Evolutionary conservation across 2,113 vertebrate genomes (phyloP), one percentile per base, ranked within the genome.

Genomic region (Synodontis membranacea): DNA sequence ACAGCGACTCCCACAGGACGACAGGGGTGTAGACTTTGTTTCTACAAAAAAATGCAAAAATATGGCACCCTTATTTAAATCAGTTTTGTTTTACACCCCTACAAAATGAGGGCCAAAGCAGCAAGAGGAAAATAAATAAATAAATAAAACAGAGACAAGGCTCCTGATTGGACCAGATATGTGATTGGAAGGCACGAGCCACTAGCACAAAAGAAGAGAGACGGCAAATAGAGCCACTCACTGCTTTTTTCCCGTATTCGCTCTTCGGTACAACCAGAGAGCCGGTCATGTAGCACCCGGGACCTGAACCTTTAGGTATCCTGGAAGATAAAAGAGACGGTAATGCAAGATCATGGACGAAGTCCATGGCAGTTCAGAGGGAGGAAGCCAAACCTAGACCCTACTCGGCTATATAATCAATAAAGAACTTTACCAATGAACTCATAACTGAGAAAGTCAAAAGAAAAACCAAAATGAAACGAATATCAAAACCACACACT

Each of bases 231-330:
- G 68, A 74, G 82, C 89, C 93, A 98, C 98, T 99, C 93, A 99
- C 98, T 93, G 97, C 97, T 98, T 99, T 99, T 94, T 99, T 99
- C 90, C 97, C 97, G 91, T 96, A 96, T 89, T 99, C 98, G 84
- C 96, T 96, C 95, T 99, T 99, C 74, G 98, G 96, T 64, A 98
- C 90, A 1, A 97, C 96, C 68, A 99, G 94, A 79, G 97, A 97
- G 88, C 98, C 98, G 86, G 96, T 93, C 82, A 99, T 96, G 39
- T 97, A 99, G 86, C 98, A 98, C 46, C 98, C 98, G 52, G 98
- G 97, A 92, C 96, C 95, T 28, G 98, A 95, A 68, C 98, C 98
- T 92, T 99, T 99, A 78, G 98, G 98, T 90, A 99, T 95, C 94
- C 98, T 96, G 80, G 39, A 75, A 84, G 37, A 90, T 37, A 56